A percentile compares a stretch with the other conserved stretches of the same genome.
Evolutionary conservation across 2,888 invertebrate species (phyloP).

Genomic region (Drosophila hamatofila): DNA sequence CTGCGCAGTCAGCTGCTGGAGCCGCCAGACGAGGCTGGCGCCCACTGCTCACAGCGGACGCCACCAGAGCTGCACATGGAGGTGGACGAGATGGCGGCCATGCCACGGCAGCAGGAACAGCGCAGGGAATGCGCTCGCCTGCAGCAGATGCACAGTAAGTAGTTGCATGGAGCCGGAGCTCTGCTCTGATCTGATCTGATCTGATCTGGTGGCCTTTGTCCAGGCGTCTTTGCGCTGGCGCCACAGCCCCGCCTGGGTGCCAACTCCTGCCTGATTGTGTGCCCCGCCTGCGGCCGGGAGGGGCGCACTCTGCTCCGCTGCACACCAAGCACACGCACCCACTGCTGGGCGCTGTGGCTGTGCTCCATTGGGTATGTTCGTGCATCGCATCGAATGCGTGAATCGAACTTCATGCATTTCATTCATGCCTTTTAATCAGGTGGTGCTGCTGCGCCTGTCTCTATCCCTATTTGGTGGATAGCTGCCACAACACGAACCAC

Average conservation of each 20-base stretch:
- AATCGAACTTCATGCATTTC: not conserved
- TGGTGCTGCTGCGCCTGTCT: slow-evolving; percentile 63
- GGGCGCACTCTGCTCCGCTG: slow-evolving; percentile 36
- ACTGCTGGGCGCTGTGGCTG: slow-evolving; percentile 49
- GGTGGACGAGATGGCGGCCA: not conserved
- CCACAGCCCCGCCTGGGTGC: slow-evolving; percentile 39
- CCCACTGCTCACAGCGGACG: not conserved
- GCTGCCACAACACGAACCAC: slow-evolving; percentile 52
- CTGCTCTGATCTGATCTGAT: not conserved
- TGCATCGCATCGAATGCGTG: slow-evolving; percentile 1
- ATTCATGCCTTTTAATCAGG: slow-evolving; percentile 11
- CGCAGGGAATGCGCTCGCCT: not conserved
- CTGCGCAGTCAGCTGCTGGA: slow-evolving; percentile 6
- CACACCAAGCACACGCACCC: slow-evolving; percentile 31
- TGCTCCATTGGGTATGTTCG: slow-evolving; percentile 52
- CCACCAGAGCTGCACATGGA: not conserved
- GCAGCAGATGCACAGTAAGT: slow-evolving; percentile 47
- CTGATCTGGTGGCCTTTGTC: not conserved
- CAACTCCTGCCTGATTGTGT: slow-evolving; percentile 36
- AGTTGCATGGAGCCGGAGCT: not conserved
- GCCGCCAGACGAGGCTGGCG: not conserved
- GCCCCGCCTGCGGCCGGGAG: slow-evolving; percentile 56
- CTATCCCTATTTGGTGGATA: slow-evolving; percentile 46
- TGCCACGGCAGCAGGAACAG: slow-evolving; percentile 3
- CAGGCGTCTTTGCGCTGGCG: slow-evolving; percentile 42